Percentiles rank a stretch among this genome's conserved stretches.
Conservation (phyloP, 2,888 invertebrate species). For the Malacosoma neustria region DNA sequence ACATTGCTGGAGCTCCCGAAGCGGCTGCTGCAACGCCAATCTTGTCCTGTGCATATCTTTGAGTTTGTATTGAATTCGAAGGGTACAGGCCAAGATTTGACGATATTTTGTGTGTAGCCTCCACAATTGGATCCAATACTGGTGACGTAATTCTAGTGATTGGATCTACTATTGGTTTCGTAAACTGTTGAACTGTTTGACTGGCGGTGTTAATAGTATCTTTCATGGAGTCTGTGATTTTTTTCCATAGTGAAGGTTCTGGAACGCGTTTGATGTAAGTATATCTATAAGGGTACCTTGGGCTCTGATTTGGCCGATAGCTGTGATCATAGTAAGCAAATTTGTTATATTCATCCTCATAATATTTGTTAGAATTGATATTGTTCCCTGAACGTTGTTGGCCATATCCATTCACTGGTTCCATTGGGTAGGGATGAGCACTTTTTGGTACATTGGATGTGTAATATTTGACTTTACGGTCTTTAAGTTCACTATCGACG, state of each 20-base stretch:
- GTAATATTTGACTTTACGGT: conserved; percentile 65
- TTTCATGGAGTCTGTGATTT: conserved; percentile 82
- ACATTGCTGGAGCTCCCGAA: conserved; percentile 75
- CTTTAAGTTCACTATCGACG: conserved; percentile 41
- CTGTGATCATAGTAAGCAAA: conserved; percentile 73
- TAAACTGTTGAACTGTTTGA: conserved; percentile 79
- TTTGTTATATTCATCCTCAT: conserved; percentile 67
- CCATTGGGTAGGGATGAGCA: conserved; percentile 75
- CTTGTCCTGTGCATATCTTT: conserved; percentile 76
- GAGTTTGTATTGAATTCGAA: conserved; percentile 53
- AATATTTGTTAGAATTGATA: conserved; percentile 56
- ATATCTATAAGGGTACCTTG: conserved; percentile 76
- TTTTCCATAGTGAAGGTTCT: conserved; percentile 82
- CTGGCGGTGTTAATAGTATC: conserved; percentile 82
- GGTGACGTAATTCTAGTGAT: conserved; percentile 76
- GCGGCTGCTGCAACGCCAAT: conserved; percentile 76
- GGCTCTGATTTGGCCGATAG: conserved; percentile 31
- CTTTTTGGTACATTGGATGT: conserved; percentile 68
- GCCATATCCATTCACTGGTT: conserved; percentile 55
- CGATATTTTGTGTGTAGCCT: conserved; percentile 86
- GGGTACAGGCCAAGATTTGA: conserved; percentile 81
- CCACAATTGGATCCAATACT: conserved; percentile 82
- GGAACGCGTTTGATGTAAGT: conserved; percentile 74
- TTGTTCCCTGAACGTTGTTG: conserved; percentile 60
- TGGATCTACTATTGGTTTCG: conserved; percentile 75